Conservation (phyloP, 2,113 vertebrate species). For the Propithecus coquereli region DNA sequence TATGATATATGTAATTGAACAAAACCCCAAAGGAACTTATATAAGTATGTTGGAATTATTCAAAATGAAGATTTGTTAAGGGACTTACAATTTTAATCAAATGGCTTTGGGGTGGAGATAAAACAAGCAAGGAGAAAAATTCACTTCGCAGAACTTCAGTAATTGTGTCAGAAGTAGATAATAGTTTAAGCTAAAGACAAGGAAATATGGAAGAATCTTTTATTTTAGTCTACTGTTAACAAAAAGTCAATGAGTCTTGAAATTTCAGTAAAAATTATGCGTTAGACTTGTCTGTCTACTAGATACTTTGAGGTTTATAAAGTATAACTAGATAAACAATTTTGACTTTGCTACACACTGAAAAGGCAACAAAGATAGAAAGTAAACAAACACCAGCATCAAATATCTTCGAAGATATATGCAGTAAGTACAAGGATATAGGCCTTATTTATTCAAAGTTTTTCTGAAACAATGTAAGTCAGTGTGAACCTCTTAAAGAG, state of each 20-base stretch:
- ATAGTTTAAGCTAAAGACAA: background rate
- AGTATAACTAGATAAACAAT: background rate
- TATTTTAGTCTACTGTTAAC: background rate
- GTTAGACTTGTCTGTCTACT: background rate
- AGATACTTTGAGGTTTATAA: background rate
- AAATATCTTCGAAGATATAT: background rate
- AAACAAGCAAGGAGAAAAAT: background rate
- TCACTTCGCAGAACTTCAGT: constrained; percentile 24
- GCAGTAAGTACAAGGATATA: background rate
- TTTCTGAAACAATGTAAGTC: background rate
- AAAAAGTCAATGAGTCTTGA: background rate
- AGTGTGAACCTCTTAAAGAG: background rate
- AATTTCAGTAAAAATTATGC: background rate
- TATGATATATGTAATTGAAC: constrained; percentile 23
- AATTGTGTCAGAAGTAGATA: background rate
- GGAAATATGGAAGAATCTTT: background rate
- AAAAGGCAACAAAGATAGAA: background rate
- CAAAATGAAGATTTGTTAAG: background rate
- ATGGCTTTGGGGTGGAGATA: background rate
- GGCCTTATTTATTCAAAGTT: background rate
- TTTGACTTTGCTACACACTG: background rate
- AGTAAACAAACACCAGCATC: background rate
- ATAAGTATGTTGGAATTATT: background rate
- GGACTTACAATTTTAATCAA: constrained; percentile 37
- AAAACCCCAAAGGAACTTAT: background rate